Conservation (phyloP, 2,113 vertebrate species). For the Odontophorus gujanensis region DNA sequence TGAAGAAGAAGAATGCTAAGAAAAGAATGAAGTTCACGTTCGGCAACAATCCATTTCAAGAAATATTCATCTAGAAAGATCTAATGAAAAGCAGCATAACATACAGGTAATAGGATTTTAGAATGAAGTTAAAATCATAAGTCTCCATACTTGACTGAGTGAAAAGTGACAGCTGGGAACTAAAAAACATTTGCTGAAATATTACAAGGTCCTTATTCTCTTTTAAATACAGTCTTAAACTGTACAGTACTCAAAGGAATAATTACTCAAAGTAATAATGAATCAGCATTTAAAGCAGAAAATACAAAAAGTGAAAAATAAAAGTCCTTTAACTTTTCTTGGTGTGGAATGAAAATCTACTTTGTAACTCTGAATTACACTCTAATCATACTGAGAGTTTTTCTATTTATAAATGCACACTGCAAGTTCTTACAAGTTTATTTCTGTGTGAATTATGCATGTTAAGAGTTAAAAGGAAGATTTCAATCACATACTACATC, state of each 20-base stretch:
- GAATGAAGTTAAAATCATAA: neutral
- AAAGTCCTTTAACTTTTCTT: neutral
- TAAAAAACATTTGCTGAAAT: neutral
- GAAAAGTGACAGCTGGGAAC: neutral
- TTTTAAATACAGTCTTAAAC: neutral
- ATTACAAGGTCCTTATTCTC: neutral
- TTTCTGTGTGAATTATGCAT: neutral
- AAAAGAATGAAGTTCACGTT: neutral
- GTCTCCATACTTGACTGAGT: neutral
- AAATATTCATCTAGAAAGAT: neutral
- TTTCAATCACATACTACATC: neutral
- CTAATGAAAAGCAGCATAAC: slow-evolving; percentile 16
- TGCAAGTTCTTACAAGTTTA: neutral
- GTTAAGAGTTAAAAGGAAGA: neutral
- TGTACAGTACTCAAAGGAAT: neutral
- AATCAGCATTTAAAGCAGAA: too few relatives aligned
- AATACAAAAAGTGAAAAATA: too few relatives aligned
- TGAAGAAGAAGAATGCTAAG: neutral
- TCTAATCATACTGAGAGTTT: neutral
- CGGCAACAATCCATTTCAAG: neutral
- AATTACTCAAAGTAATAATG: neutral
- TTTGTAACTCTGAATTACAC: neutral
- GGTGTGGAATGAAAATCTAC: neutral
- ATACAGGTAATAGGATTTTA: neutral
- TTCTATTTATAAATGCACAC: neutral